A percentile compares a stretch with the other conserved stretches of the same genome.
Conservation (phyloP, 2,888 invertebrate genomes). For the Pseudeuparius sepicola region DNA sequence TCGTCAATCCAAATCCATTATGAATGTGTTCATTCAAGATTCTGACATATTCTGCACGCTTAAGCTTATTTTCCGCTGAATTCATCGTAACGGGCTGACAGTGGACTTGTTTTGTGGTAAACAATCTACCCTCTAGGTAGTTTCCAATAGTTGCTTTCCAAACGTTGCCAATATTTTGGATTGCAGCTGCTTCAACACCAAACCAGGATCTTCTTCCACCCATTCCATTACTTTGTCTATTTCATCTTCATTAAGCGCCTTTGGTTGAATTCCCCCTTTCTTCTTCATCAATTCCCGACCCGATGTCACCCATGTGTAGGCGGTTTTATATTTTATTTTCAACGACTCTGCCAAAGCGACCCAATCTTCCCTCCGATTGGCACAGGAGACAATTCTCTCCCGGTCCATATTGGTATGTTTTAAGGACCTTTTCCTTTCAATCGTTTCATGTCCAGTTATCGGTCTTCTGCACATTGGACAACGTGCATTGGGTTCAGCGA, state of each 20-base stretch:
- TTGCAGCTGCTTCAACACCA: slow-evolving; percentile 5
- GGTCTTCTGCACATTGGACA: too few species aligned
- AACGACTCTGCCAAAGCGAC: too few species aligned
- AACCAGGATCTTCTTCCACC: too few species aligned
- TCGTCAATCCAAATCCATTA: not conserved
- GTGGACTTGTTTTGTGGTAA: not conserved
- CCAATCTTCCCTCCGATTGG: too few species aligned
- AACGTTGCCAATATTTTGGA: slow-evolving; percentile 7
- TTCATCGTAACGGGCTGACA: not conserved
- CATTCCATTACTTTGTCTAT: too few species aligned
- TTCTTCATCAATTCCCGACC: slow-evolving; percentile 9
- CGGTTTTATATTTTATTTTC: slow-evolving; percentile 13
- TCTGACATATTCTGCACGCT: not conserved
- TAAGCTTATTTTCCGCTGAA: not conserved
- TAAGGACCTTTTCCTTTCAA: too few species aligned
- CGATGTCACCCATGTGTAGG: slow-evolving; percentile 13
- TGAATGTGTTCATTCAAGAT: slow-evolving; percentile 4
- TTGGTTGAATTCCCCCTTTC: too few species aligned
- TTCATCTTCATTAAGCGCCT: too few species aligned
- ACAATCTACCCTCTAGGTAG: slow-evolving; percentile 1
- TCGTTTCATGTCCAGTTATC: too few species aligned
- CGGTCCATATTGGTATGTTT: too few species aligned
- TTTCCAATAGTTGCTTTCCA: not conserved
- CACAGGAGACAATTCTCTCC: too few species aligned
- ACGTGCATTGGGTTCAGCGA: too few species aligned